These are phyloP conservation scores for Tubulanus polymorphus DNA, from an alignment of 2,888 invertebrate species.

Conservation along the genomic window DNA sequence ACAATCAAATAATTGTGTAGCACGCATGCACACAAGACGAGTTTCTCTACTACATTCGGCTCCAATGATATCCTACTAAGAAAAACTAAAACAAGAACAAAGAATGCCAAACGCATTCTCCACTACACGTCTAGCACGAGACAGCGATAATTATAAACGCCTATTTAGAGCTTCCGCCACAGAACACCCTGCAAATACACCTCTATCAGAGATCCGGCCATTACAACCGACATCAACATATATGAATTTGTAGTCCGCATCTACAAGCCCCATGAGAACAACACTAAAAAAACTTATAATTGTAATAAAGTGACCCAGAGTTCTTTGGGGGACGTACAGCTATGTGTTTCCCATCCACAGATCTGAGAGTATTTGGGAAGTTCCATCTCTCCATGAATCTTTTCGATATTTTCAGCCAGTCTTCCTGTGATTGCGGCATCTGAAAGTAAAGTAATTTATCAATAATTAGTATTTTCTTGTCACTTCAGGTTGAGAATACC, in stretches of 20 bases:
- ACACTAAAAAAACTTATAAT: conserved; percentile 10
- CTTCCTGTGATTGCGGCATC: neutral
- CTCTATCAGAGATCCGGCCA: conserved; percentile 16
- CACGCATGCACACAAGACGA: neutral
- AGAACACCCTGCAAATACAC: neutral
- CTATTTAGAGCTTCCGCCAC: neutral
- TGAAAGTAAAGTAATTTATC: neutral
- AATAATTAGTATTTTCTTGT: neutral
- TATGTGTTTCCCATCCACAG: conserved; percentile 19
- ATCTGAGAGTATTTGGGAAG: conserved; percentile 15
- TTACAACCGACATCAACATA: conserved; percentile 14
- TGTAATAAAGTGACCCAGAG: conserved; percentile 14
- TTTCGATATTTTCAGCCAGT: conserved; percentile 11
- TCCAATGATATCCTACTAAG: neutral
- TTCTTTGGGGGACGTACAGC: conserved; percentile 16
- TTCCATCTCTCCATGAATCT: conserved; percentile 19
- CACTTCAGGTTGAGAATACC: neutral
- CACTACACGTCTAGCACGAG: neutral
- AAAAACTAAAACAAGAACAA: neutral
- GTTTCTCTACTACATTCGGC: neutral
- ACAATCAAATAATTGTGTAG: neutral
- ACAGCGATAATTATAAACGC: neutral
- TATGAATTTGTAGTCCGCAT: neutral
- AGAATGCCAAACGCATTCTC: neutral
- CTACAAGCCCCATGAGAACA: neutral